These are phyloP conservation scores for Onychomys arenicola DNA, from an alignment of 2,797 vertebrate genomes.

Conservation along the genomic window DNA sequence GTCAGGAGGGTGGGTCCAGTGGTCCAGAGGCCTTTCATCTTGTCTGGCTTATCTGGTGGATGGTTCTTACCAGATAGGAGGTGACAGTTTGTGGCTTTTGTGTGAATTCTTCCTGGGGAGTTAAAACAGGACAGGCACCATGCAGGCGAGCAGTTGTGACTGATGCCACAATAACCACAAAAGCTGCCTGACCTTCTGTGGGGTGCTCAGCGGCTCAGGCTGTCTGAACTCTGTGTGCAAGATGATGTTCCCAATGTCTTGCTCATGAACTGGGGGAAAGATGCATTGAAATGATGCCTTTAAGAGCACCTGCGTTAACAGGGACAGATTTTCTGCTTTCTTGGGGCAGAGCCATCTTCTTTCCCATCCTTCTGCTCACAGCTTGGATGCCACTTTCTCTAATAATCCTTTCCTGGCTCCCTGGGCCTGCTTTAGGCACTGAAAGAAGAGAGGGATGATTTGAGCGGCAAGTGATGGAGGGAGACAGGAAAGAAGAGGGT, in stretches of 20 bases:
- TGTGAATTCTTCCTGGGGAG: neutral
- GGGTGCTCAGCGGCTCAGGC: rapidly evolving
- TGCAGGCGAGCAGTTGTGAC: rapidly evolving
- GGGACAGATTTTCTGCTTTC: too few species aligned
- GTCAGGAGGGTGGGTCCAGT: neutral
- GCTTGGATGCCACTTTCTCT: neutral
- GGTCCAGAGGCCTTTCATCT: neutral
- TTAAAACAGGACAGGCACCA: rapidly evolving
- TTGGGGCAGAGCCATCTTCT: rapidly evolving
- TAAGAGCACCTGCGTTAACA: rapidly evolving
- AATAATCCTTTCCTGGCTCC: neutral
- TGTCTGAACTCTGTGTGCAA: too few species aligned
- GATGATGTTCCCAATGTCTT: rapidly evolving
- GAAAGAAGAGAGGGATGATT: neutral
- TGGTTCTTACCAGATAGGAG: neutral
- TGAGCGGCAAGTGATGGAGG: neutral
- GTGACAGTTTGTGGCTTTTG: neutral
- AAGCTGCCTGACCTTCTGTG: neutral
- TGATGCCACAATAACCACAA: rapidly evolving
- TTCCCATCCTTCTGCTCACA: neutral
- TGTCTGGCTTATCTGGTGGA: too few species aligned
- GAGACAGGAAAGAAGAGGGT: neutral
- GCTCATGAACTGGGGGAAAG: neutral
- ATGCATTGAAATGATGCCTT: rapidly evolving
- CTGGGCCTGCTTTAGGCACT: rapidly evolving